Percentiles rank a stretch among this genome's conserved stretches.
phyloP scores from a whole-genome alignment of 2,888 invertebrate species.

The Seira sanloemensis region DNA sequence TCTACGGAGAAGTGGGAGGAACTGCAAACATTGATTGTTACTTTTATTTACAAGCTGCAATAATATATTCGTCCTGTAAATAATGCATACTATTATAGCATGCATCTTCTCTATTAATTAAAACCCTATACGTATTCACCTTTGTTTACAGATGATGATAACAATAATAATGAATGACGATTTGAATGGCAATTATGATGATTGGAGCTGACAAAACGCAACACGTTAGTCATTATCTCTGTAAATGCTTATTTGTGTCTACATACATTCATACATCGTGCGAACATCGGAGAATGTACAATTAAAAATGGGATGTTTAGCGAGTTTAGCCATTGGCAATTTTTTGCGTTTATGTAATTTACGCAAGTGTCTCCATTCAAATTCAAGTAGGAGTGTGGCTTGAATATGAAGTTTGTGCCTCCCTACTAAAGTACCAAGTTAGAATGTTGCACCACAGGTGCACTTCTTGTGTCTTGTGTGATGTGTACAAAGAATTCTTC shows the following conservation, averaged over 20 bases:
- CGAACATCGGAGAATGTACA: too few species aligned
- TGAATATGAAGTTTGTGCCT: too few species aligned
- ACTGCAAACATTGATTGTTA: not conserved
- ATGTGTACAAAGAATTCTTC: too few species aligned
- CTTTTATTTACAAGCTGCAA: not conserved
- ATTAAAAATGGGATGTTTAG: too few species aligned
- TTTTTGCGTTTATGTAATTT: too few species aligned
- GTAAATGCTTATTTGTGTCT: not conserved
- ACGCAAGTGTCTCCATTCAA: too few species aligned
- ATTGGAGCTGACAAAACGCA: not conserved
- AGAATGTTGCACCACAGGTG: too few species aligned
- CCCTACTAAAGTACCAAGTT: too few species aligned
- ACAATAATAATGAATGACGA: conserved; percentile 14
- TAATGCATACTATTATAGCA: not conserved
- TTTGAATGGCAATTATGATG: conserved; percentile 6
- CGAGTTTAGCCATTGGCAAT: too few species aligned
- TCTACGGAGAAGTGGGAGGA: not conserved
- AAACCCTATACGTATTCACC: not conserved
- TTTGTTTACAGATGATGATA: not conserved
- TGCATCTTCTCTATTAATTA: conserved; percentile 7
- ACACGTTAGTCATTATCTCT: too few species aligned
- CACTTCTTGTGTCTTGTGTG: too few species aligned
- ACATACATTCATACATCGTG: not conserved
- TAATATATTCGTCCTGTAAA: not conserved
- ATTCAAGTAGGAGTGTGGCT: too few species aligned